Conservation (phyloP, 1,140 invertebrate genomes). For the Ips nitidus region DNA sequence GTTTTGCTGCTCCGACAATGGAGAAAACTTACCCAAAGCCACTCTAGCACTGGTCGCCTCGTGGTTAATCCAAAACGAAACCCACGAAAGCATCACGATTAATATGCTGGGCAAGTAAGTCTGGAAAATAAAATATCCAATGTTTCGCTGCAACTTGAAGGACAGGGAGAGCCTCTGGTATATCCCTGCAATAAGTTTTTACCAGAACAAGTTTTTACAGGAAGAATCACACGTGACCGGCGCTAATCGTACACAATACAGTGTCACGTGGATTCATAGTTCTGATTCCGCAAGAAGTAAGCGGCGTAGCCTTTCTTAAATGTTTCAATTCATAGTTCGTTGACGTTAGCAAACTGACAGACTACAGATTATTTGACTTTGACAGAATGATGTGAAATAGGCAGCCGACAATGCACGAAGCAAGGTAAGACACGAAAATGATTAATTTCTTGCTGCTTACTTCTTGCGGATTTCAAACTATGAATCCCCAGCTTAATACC, state of each 20-base stretch:
- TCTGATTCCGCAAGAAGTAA: too few species aligned
- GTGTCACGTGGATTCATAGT: too few species aligned
- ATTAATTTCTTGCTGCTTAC: too few species aligned
- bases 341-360: too few species aligned
- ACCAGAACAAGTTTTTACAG: background rate
- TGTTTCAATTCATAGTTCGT: background rate
- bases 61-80: slow-evolving; percentile 95
- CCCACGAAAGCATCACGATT: slow-evolving; percentile 94
- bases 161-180: slow-evolving; percentile 93
- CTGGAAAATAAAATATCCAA: slow-evolving; percentile 93
- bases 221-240: slow-evolving; percentile 69
- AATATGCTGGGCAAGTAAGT: slow-evolving; percentile 93
- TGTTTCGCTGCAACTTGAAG: slow-evolving; percentile 87
- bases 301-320: too few species aligned
- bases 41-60: slow-evolving; percentile 79
- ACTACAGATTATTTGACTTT: background rate
- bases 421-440: too few species aligned
- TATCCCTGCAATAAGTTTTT: slow-evolving; percentile 58
- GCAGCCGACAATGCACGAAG: too few species aligned
- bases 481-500: slow-evolving; percentile 7
- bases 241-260: slow-evolving; percentile 54
- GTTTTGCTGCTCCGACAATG: too few species aligned
- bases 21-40: slow-evolving; percentile 61
- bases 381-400: background rate
- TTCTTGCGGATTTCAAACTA: too few species aligned